A percentile compares a stretch with the other conserved stretches of the same genome.
Evolutionary conservation across 1,140 invertebrate species (phyloP).

Genomic region (Halictus rubicundus): DNA sequence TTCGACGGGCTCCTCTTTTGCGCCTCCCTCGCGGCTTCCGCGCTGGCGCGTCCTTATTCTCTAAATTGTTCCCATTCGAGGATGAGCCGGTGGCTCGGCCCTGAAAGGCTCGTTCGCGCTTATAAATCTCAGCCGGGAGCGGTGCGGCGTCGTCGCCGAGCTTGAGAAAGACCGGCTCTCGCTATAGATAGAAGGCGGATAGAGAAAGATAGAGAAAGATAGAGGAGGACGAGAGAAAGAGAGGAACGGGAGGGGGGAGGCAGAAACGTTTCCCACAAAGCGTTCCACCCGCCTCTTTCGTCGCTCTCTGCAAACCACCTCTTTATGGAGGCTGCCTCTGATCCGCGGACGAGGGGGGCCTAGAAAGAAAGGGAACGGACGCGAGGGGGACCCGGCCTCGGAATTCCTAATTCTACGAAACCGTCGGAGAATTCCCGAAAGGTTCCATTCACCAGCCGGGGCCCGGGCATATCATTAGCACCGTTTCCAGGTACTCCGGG

Average conservation of each 20-base stretch:
- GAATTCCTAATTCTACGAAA: constrained; percentile 81
- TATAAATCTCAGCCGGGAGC: constrained; percentile 75
- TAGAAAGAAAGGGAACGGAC: neutral
- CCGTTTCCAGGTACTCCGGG: constrained; percentile 76
- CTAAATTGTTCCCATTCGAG: constrained; percentile 76
- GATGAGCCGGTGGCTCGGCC: constrained; percentile 67
- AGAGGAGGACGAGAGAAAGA: neutral
- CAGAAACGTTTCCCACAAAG: constrained; percentile 64
- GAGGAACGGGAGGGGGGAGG: neutral
- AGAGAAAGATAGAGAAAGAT: constrained; percentile 38
- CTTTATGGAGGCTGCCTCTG: constrained; percentile 61
- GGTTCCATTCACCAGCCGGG: constrained; percentile 76
- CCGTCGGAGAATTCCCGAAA: constrained; percentile 80
- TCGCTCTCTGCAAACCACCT: constrained; percentile 53
- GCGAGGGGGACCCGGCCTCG: constrained; percentile 65
- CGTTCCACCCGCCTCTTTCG: constrained; percentile 56
- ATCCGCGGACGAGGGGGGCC: constrained; percentile 22
- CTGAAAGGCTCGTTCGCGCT: constrained; percentile 73
- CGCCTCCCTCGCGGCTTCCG: constrained; percentile 32
- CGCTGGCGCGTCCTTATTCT: constrained; percentile 63
- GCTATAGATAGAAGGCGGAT: constrained; percentile 26
- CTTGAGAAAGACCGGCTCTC: constrained; percentile 28
- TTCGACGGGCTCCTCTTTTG: constrained; percentile 20
- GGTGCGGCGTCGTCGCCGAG: constrained; percentile 20
- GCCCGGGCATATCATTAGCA: constrained; percentile 79